Evolutionary conservation across 2,888 invertebrate genomes (phyloP), one percentile per base, ranked within the genome.

Genomic region (Pristionchus mayeri): DNA sequence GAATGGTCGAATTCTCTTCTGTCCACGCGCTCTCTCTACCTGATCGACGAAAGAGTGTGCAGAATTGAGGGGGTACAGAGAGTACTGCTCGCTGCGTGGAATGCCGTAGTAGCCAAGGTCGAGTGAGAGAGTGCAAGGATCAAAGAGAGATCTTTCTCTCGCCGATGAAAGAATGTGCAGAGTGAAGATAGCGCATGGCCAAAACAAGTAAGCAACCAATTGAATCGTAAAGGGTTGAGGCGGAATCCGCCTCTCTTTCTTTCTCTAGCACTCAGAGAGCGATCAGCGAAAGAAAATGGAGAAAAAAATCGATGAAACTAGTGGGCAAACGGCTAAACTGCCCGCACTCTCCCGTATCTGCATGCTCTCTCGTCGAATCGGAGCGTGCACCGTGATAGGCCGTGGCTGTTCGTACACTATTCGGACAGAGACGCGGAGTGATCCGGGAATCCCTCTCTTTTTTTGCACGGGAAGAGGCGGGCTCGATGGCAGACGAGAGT

Each of bases 171-270:
- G n/a, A n/a, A n/a, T n/a, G n/a, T n/a, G n/a, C n/a, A n/a, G n/a
- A n/a, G n/a, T n/a, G n/a, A n/a, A n/a, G n/a, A n/a, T n/a, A n/a
- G n/a, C 78, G n/a, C 13, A 27, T 21, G n/a, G 21, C 78, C 78
- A 48, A 78, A 52, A 52, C 78, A 78, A 52, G 78, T 48, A 78
- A 52, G 50, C 50, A 76, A 76, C 76, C 76, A 52, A 52, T 78
- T 40, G 52, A 48, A 52, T 71, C 71, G 71, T 71, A 71, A 71
- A 71, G 71, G 24, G 37, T 71, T 71, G 71, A 34, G 63, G 63
- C 63, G 63, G 34, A 63, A 40, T 71, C 71, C 71, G 34, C n/a
- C n/a, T n/a, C n/a, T n/a, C n/a, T n/a, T n/a, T n/a, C n/a, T 21
- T 54, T 13, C 71, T 37, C 71, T 71, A 40, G 71, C 71, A 40